Conservation (phyloP, 2,888 invertebrate species). For the Anarsia innoxiella region DNA sequence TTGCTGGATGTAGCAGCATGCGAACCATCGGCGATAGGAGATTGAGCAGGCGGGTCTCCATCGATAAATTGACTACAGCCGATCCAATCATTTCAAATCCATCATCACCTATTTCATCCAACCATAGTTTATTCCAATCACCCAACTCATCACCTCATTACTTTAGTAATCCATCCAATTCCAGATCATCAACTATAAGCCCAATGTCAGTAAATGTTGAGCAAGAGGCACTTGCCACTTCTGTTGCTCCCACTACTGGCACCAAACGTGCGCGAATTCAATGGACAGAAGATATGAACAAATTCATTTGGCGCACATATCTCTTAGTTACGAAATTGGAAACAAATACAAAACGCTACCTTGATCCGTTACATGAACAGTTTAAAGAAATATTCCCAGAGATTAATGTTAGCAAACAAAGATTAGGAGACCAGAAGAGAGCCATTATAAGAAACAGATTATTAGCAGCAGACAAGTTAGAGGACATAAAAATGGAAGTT, state of each 20-base stretch:
- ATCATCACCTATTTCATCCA: not conserved
- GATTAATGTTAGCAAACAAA: conserved; percentile 9
- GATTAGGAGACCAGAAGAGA: conserved; percentile 12
- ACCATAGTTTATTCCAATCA: not conserved
- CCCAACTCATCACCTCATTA: not conserved
- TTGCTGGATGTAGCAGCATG: conserved; percentile 16
- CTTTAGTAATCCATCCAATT: not conserved
- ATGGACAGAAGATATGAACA: not conserved
- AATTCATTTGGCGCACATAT: conserved; percentile 4
- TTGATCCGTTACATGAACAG: conserved; percentile 5
- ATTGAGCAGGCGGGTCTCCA: conserved; percentile 1
- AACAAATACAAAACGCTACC: conserved; percentile 3
- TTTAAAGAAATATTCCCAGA: conserved; percentile 10
- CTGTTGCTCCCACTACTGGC: not conserved
- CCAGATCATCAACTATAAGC: not conserved
- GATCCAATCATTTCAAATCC: not conserved
- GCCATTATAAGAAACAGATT: conserved; percentile 13
- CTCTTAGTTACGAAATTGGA: conserved; percentile 1
- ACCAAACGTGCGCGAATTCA: not conserved
- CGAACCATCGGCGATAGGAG: conserved; percentile 14
- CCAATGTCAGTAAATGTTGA: not conserved
- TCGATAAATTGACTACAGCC: not conserved
- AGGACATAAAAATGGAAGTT: not conserved
- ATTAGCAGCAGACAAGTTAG: conserved; percentile 8
- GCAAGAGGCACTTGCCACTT: not conserved